These are phyloP conservation scores for Drosophila anceps DNA, from an alignment of 2,888 invertebrate species.

Conservation along the genomic window DNA sequence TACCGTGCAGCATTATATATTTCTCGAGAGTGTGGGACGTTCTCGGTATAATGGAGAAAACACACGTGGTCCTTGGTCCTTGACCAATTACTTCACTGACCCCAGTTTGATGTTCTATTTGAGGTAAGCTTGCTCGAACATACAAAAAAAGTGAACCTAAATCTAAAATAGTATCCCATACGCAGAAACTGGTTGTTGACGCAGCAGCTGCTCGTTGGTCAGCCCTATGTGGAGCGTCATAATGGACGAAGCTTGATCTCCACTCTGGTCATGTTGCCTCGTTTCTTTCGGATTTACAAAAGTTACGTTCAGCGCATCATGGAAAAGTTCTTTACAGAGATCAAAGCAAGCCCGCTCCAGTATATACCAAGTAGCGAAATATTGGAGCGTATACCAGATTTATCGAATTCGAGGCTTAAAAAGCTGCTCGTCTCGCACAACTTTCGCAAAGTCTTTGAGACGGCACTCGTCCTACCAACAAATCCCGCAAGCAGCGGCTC, in stretches of 20 bases:
- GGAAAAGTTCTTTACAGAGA: conserved; percentile 74
- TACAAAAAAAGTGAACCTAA: not conserved
- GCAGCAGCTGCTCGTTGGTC: conserved; percentile 88
- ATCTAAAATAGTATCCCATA: not conserved
- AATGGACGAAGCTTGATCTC: conserved; percentile 85
- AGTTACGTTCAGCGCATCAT: conserved; percentile 85
- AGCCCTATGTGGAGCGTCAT: conserved; percentile 87
- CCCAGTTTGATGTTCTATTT: conserved; percentile 86
- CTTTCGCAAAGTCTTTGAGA: conserved; percentile 87
- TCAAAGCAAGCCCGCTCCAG: conserved; percentile 77
- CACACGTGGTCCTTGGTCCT: conserved; percentile 88
- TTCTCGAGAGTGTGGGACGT: conserved; percentile 91
- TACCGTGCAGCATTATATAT: conserved; percentile 88
- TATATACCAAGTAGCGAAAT: conserved; percentile 47
- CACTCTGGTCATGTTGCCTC: conserved; percentile 87
- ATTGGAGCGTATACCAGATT: conserved; percentile 41
- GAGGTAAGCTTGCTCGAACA: conserved; percentile 63
- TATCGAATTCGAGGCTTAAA: conserved; percentile 61
- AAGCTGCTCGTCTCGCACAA: conserved; percentile 83
- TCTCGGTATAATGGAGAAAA: conserved; percentile 89
- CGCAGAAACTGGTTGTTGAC: conserved; percentile 87
- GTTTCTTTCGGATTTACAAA: conserved; percentile 88
- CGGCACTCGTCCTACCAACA: conserved; percentile 70
- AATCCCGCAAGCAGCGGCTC: not conserved
- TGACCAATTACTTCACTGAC: conserved; percentile 87